Evolutionary conservation across 2,113 vertebrate species (phyloP).

Genomic region (Archilochus colubris): DNA sequence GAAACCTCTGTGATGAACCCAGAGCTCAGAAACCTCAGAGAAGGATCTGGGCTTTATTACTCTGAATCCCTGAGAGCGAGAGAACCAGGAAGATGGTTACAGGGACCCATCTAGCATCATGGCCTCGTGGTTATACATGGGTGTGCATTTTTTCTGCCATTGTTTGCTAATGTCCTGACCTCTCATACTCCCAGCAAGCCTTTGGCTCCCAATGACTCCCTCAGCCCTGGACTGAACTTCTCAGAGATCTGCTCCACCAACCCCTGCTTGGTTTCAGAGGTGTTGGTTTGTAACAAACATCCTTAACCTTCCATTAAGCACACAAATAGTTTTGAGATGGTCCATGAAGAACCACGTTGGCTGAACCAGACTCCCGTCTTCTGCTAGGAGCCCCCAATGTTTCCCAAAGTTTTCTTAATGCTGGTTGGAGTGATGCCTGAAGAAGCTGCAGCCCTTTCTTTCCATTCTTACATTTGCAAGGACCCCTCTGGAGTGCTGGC

Average conservation of each 20-base stretch:
- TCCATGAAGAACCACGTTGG: accelerated
- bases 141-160: background rate
- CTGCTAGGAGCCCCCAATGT: background rate
- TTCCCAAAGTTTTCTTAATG: background rate
- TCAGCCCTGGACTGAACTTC: background rate
- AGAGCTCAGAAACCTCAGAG: background rate
- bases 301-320: background rate
- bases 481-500: too few relatives aligned
- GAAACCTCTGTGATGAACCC: background rate
- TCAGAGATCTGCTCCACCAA: background rate
- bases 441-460: background rate
- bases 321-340: background rate
- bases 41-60: background rate
- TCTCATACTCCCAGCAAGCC: background rate
- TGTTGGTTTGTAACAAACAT: background rate
- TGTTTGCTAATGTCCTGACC: background rate
- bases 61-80: background rate
- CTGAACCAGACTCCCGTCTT: background rate
- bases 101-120: accelerated
- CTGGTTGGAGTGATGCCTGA: background rate
- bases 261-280: accelerated
- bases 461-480: accelerated
- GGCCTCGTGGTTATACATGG: background rate
- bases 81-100: background rate
- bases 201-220: background rate